A percentile compares a stretch with the other conserved stretches of the same genome.
Evolutionary conservation across 2,113 vertebrate genomes (phyloP).

Genomic region (Coryphaenoides rupestris): DNA sequence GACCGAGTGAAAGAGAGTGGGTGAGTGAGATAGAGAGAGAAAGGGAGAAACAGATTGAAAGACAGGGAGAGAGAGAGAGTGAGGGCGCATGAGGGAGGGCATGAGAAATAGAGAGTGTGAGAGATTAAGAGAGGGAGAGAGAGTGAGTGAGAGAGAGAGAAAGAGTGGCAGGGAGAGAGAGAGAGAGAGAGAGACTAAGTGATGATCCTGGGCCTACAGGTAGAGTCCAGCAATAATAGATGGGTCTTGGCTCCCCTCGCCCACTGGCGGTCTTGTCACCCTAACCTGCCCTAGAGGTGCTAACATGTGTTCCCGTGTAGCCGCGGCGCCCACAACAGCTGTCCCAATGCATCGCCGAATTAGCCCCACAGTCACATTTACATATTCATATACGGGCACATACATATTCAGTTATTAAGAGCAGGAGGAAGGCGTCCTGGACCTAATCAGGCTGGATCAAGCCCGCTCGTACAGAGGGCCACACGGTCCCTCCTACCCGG

Average conservation of each 20-base stretch:
- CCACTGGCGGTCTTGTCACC: slow-evolving; percentile 61
- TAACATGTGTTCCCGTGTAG: slow-evolving; percentile 66
- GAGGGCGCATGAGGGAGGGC: too few relatives aligned
- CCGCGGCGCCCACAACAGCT: slow-evolving; percentile 52
- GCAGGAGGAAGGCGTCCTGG: slow-evolving; percentile 28
- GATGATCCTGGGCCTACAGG: slow-evolving; percentile 18
- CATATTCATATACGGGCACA: slow-evolving; percentile 62
- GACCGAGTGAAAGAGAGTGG: too few relatives aligned
- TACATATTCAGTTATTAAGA: slow-evolving; percentile 56
- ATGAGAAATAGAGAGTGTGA: too few relatives aligned
- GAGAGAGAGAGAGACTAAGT: too few relatives aligned
- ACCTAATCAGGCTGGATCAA: slow-evolving; percentile 23
- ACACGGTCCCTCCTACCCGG: too few relatives aligned
- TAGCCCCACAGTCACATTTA: slow-evolving; percentile 55
- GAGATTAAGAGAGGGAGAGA: too few relatives aligned
- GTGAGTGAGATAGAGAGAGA: too few relatives aligned
- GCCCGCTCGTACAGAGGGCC: too few relatives aligned
- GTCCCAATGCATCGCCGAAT: slow-evolving; percentile 46
- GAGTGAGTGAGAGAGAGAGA: too few relatives aligned
- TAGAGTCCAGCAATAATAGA: slow-evolving; percentile 39
- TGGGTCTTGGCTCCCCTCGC: slow-evolving; percentile 37
- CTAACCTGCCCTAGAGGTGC: slow-evolving; percentile 60
- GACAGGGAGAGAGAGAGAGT: too few relatives aligned
- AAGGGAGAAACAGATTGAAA: too few relatives aligned
- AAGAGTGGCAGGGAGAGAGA: too few relatives aligned